phyloP scores from a whole-genome alignment of 2,797 vertebrate species.

The Arrhamphus sclerolepis region DNA sequence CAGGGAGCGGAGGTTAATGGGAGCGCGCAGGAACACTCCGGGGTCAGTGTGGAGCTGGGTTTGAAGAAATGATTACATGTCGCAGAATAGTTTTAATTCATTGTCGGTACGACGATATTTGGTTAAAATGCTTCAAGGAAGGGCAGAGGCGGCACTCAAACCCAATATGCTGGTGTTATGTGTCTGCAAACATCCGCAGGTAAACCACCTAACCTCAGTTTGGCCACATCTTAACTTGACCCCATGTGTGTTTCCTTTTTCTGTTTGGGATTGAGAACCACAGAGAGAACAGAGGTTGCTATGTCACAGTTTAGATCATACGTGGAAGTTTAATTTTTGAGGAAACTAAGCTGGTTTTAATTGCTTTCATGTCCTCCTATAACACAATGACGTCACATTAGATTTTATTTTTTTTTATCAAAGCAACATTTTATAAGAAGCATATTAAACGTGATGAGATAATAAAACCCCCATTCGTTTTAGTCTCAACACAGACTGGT shows the following conservation, averaged over 20 bases:
- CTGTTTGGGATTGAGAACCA: no score
- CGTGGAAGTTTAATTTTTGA: neutral
- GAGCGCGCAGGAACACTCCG: constrained; percentile 1
- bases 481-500: no score
- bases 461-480: neutral
- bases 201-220: constrained; percentile 22
- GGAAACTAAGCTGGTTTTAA: no score
- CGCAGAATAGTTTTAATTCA: constrained; percentile 29
- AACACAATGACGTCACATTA: no score
- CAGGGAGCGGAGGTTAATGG: constrained; percentile 1
- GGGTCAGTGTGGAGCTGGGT: constrained; percentile 26
- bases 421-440: no score
- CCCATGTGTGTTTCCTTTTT: neutral
- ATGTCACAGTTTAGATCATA: neutral
- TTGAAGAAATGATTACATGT: constrained; percentile 27
- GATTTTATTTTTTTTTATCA: no score
- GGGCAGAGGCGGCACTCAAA: constrained; percentile 6
- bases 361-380: no score
- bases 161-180: constrained; percentile 25
- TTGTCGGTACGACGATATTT: constrained; percentile 17
- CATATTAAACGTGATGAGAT: neutral
- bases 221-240: neutral
- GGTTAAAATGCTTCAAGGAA: neutral
- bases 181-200: constrained; percentile 44
- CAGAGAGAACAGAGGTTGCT: no score